Base-by-base conservation (phyloP, 1,140 invertebrate genomes). In the Eupristina koningsbergeri region DNA sequence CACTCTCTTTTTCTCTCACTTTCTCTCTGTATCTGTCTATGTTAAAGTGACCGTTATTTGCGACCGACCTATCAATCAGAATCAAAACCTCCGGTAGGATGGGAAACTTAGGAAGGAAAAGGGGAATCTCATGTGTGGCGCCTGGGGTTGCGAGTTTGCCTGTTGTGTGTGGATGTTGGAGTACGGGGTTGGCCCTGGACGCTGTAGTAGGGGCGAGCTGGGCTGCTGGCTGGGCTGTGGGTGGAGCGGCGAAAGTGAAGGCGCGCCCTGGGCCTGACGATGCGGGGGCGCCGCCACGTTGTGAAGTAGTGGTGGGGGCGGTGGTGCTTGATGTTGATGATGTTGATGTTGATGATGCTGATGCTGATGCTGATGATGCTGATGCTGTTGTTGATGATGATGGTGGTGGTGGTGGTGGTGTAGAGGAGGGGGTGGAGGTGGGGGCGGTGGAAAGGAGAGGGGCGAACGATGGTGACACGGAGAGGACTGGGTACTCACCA, bases 91-190 rank as follows among this genome's bases (percentile, higher is more conserved):
- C 80, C 90, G 88, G 69, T 91, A 92, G n/a, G 90, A 91, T 29
- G 90, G 86, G 82, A 91, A 91, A 78, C 89, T 90, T n/a, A 91
- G 86, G 81, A 91, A 92, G 34, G 91, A 89, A 82, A 91, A 92
- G 22, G 90, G 91, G 80, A 90, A 91, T 61, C 91, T 88, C 75
- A 90, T 88, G 11, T 84, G 75, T 3, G 84, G 79, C 22, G 89
- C 86, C 82, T 89, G 91, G 41, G 86, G 64, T 36, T 89, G 88
- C 26, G 89, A 80, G 17, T 86, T 86, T 0, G 69, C 39, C 79
- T 88, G 89, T 31, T 89, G 88, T 22, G 87, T 86, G 63, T 91
- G 90, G 50, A 89, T 87, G 29, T 88, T 75, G n/a, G 89, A 86
- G 45, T 86, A 91, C 17, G 71, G 26, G 0, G 77, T 69, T 0